phyloP scores from a whole-genome alignment of 2,113 vertebrate species.

The Nothobranchius kuhntae region DNA sequence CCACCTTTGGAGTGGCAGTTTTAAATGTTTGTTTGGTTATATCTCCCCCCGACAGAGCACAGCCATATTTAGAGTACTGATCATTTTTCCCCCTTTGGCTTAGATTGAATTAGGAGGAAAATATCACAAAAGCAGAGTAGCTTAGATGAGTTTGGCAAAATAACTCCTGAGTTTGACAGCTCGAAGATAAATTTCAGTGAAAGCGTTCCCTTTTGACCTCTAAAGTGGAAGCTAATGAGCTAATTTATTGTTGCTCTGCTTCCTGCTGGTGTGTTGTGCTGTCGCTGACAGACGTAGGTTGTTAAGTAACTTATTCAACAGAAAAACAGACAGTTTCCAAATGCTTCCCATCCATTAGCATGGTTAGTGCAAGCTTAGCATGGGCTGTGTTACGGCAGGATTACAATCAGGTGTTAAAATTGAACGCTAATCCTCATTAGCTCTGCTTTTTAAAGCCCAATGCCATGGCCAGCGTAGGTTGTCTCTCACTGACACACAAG shows the following conservation, averaged over 20 bases:
- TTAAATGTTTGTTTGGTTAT: not conserved
- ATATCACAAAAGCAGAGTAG: not conserved
- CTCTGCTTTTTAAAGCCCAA: conserved; percentile 70
- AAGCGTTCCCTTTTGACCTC: not conserved
- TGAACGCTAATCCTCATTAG: conserved; percentile 78
- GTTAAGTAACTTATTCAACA: conserved; percentile 59
- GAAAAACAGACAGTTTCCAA: conserved; percentile 31
- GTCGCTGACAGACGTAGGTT: conserved; percentile 39
- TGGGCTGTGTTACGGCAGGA: conserved; percentile 68
- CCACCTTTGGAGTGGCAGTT: no score
- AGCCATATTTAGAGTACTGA: not conserved
- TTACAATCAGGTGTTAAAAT: conserved; percentile 82
- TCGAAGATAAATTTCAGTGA: not conserved
- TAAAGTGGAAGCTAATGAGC: conserved; percentile 5
- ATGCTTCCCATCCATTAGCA: conserved; percentile 55
- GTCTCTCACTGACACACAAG: conserved; percentile 29
- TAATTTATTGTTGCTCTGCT: not conserved
- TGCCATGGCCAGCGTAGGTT: conserved; percentile 31
- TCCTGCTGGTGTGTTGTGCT: conserved; percentile 10
- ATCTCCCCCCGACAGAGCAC: not conserved
- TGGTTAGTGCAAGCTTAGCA: conserved; percentile 68
- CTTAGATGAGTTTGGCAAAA: no score
- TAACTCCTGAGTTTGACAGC: not conserved
- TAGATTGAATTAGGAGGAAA: not conserved
- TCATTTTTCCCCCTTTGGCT: not conserved